Conservation (phyloP, 2,797 vertebrate genomes). For the Petrocephalus schoutedeni region DNA sequence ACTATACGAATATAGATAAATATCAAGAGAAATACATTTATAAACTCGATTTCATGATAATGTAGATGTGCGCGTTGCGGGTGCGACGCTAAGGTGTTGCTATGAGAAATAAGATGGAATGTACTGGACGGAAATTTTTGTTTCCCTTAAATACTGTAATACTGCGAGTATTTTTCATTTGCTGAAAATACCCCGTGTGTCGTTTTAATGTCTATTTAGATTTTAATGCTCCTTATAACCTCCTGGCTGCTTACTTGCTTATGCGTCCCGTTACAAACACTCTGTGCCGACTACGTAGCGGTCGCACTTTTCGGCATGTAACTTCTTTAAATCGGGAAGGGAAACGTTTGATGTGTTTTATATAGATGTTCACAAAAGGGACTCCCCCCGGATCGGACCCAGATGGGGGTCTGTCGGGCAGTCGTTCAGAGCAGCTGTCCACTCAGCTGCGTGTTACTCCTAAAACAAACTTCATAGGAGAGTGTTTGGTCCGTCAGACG, state of each 20-base stretch:
- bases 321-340: background rate
- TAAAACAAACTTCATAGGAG: background rate
- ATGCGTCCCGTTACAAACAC: background rate
- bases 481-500: background rate
- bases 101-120: background rate
- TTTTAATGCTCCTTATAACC: background rate
- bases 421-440: slow-evolving; percentile 7
- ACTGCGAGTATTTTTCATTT: background rate
- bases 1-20: background rate
- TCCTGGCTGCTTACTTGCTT: background rate
- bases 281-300: background rate
- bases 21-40: background rate
- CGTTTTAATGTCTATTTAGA: background rate
- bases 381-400: background rate
- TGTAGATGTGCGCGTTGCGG: background rate
- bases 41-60: background rate
- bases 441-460: background rate
- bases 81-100: background rate
- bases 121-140: background rate
- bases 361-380: background rate
- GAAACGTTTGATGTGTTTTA: background rate
- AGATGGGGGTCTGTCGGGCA: background rate
- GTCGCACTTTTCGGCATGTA: background rate
- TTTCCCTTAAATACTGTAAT: background rate
- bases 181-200: background rate